phyloP scores from a whole-genome alignment of 2,113 vertebrate species.

The Syrmaticus mikado region DNA sequence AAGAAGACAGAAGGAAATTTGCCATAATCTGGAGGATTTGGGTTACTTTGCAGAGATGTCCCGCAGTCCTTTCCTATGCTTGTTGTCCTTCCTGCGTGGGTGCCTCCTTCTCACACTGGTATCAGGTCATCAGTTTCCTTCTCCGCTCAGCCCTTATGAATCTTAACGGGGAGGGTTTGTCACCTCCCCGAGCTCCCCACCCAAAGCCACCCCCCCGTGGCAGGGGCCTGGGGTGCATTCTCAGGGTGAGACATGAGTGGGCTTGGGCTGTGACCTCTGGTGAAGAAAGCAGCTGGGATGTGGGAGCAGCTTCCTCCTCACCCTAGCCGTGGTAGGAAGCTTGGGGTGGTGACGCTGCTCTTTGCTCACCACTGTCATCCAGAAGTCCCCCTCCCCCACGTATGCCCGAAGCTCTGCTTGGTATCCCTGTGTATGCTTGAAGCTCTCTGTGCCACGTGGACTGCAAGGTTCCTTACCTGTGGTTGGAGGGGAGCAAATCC shows the following conservation, averaged over 20 bases:
- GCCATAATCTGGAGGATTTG: background rate
- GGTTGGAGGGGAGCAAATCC: constrained; percentile 96
- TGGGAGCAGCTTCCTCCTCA: accelerated
- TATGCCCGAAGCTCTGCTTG: no score
- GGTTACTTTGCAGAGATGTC: background rate
- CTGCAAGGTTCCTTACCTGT: constrained; percentile 79
- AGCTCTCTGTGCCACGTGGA: no score
- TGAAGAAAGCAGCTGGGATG: background rate
- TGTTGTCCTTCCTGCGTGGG: accelerated
- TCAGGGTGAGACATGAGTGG: background rate
- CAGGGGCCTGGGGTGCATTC: background rate
- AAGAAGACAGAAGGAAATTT: background rate
- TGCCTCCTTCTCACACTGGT: background rate
- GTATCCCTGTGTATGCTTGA: no score
- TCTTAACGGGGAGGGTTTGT: no score
- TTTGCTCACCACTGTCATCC: background rate
- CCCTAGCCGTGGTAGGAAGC: background rate
- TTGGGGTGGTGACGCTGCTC: accelerated
- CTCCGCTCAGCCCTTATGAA: background rate
- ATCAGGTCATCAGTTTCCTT: background rate
- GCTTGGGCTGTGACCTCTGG: background rate
- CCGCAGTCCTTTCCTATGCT: background rate
- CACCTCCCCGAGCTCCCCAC: no score
- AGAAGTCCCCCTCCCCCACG: background rate
- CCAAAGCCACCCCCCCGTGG: accelerated